Base-by-base conservation (phyloP, 2,888 invertebrate species). In the Ophraella communa region DNA sequence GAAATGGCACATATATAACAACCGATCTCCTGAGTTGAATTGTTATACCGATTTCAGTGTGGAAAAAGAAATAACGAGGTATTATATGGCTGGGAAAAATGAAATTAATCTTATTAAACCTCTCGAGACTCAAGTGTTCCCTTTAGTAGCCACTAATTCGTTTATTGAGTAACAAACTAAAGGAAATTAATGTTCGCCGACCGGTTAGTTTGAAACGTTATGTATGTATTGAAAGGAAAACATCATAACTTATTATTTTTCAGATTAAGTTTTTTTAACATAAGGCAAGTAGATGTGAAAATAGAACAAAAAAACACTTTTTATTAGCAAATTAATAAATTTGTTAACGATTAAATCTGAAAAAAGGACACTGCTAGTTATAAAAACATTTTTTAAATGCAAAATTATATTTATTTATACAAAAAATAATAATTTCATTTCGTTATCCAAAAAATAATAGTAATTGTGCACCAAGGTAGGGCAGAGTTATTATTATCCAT, bases 21-120 rank as follows among this genome's bases (percentile, higher is more conserved):
- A 57, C 42, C 42, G 57, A 47, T 27, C 57, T 23, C 45, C 39
- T 35, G n/a, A 35, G 52, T 51, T 33, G 52, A 42, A 52, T 51
- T 42, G 42, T 35, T 20, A 30, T 17, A 33, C 20, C 23, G 54
- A 33, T 14, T 35, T 17, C 14, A 5, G 42, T 4, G 21, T 14
- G 47, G 47, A 23, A 47, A 47, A n/a, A 17, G 11, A 56, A 44
- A 56, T 56, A 56, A 44, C 27, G 24, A 23, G 23, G 21, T 47
- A 47, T 47, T 11, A 47, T 47, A 18, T 42, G 44, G 14, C 17
- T 5, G 55, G 44, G 14, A 44, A 27, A 56, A 30, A 27, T 56
- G 30, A 44, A 24, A 56, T 47, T 47, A 47, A 47, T 47, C 47
- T 47, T 23, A 23, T 47, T 23, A 23, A 23, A 47, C 11, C 47